These are phyloP conservation scores for Synergus itoensis DNA, from an alignment of 2,888 invertebrate species.

Conservation along the genomic window DNA sequence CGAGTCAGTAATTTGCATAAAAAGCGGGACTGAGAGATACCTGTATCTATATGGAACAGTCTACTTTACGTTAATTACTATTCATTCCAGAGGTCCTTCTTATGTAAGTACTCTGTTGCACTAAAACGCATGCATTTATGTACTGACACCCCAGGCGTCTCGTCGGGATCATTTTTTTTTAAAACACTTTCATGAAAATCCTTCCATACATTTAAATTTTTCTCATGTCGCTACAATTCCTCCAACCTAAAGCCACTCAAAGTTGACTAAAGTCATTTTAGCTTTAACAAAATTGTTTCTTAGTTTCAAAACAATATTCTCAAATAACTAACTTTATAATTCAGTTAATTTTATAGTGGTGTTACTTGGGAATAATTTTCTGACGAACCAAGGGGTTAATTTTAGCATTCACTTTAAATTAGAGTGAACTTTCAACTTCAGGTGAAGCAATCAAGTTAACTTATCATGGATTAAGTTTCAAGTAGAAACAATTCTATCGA, in stretches of 20 bases:
- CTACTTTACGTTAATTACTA: conserved; percentile 47
- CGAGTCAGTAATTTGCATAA: conserved; percentile 44
- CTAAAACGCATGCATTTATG: conserved; percentile 1
- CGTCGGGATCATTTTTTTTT: background rate
- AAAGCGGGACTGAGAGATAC: conserved; percentile 41
- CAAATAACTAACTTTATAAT: background rate
- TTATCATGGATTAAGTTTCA: conserved; percentile 34
- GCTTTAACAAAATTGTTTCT: background rate
- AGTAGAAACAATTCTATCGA: conserved; percentile 23
- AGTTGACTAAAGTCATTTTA: background rate
- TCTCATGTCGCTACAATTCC: background rate
- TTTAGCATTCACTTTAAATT: conserved; percentile 8
- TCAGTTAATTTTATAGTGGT: background rate
- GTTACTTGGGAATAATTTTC: background rate
- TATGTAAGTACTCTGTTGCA: background rate
- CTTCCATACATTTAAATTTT: background rate
- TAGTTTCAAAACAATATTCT: background rate
- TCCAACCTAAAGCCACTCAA: no score
- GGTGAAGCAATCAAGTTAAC: conserved; percentile 21
- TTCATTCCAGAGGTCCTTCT: conserved; percentile 41
- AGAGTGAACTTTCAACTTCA: conserved; percentile 32
- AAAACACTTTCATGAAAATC: background rate
- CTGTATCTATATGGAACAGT: conserved; percentile 27
- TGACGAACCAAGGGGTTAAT: conserved; percentile 12
- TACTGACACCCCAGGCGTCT: background rate